Base-by-base conservation (phyloP, 2,888 invertebrate genomes). In the Podotricha telesiphe region DNA sequence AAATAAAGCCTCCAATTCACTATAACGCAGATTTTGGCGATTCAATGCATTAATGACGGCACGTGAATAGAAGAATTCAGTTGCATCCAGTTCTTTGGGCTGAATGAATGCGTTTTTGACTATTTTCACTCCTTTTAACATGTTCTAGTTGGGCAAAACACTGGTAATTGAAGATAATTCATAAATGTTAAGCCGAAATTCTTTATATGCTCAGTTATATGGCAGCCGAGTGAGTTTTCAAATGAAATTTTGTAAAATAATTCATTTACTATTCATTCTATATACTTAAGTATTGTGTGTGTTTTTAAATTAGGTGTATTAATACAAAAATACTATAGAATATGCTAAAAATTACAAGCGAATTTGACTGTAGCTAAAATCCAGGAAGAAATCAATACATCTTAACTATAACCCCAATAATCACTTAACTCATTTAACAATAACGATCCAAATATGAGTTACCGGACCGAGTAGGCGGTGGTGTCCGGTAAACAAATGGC, bases 1-100 rank as follows among this genome's bases (percentile, higher is more conserved):
- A 67, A 72, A 74, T 73, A 75, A 74, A 76, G 75, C 77, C 76
- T 76, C 76, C 79, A 78, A 79, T 80, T 79, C 78, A 76, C 77
- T 79, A 79, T 78, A 82, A 79, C 77, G 80, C 79, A 78, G 86
- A 87, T 84, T 88, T 89, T 82, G 90, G 89, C 82, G 81, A 87
- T 89, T 90, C 86, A 90, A 89, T 89, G 82, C 84, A 82, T 82
- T 89, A 89, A 88, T 88, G 87, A 78, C 78, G 82, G 78, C 78
- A 79, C 76, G 80, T 87, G 85, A 87, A 88, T 87, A 82, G 83
- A 82, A 82, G 84, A 77, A 77, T 77, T 77, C 75, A 74, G 78
- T 79, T 83, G 84, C 83, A 84, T 84, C 82, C 82, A 81, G 82
- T 77, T 76, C 73, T 75, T 78, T 77, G 72, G 75, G 74, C 68